Evolutionary conservation across 2,113 vertebrate genomes (phyloP).

Genomic region (Platysteira castanea): DNA sequence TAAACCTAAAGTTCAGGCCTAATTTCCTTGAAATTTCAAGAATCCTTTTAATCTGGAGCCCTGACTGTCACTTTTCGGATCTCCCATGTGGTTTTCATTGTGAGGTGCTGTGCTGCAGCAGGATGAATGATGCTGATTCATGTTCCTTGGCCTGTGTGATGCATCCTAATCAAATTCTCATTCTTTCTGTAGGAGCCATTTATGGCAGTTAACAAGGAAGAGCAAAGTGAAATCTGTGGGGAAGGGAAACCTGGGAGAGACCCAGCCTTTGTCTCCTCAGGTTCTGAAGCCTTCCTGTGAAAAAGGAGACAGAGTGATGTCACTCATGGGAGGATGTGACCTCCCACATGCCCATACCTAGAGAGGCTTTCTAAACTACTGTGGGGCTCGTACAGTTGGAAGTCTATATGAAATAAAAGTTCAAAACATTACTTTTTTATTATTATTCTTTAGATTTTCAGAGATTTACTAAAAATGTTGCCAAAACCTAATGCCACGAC

Average conservation of each 20-base stretch:
- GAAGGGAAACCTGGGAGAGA: background rate
- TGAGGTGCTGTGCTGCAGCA: background rate
- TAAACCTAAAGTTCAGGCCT: background rate
- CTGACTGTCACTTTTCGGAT: background rate
- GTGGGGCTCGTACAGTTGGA: background rate
- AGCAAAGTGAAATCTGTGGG: background rate
- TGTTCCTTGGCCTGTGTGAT: background rate
- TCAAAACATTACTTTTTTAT: background rate
- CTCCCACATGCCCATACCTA: rapidly evolving
- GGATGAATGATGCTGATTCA: background rate
- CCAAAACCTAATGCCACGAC: background rate
- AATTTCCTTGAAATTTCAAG: background rate
- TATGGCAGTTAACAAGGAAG: background rate
- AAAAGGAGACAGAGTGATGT: background rate
- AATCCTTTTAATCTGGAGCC: background rate
- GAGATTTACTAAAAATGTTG: background rate
- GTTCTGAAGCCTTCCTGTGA: background rate
- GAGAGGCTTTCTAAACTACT: background rate
- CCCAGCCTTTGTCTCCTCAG: background rate
- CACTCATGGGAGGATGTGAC: background rate
- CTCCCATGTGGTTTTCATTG: background rate
- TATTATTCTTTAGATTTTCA: background rate
- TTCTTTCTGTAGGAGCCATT: background rate
- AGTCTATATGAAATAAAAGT: background rate
- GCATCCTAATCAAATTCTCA: background rate